Conservation (phyloP, 2,113 vertebrate genomes). For the Oreochromis aureus region DNA sequence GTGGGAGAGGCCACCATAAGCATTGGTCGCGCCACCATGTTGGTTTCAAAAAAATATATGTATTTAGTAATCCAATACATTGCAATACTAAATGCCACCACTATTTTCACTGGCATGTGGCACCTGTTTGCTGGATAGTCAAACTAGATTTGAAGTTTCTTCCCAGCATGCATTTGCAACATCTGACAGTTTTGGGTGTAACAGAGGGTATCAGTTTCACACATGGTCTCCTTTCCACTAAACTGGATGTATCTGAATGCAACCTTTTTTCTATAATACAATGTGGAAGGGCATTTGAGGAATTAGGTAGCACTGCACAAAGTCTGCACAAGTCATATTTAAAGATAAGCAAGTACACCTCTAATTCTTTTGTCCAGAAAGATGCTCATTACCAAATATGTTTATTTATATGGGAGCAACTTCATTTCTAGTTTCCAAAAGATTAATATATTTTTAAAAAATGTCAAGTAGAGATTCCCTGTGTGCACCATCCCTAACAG, state of each 20-base stretch:
- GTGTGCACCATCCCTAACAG: not conserved
- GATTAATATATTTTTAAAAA: not conserved
- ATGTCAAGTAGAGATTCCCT: not conserved
- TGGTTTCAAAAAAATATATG: not conserved
- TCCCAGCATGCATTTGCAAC: not conserved
- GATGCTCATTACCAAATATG: not conserved
- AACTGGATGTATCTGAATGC: not conserved
- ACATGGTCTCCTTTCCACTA: not conserved
- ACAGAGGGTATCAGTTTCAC: not conserved
- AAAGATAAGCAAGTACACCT: not conserved
- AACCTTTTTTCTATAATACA: not conserved
- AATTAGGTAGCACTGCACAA: not conserved
- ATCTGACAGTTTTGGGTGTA: not conserved
- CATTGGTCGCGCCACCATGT: fast-evolving
- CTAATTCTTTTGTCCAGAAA: not conserved
- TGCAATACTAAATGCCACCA: not conserved
- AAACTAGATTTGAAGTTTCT: not conserved
- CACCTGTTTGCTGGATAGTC: not conserved
- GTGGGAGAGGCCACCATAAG: not conserved
- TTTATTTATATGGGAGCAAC: not conserved
- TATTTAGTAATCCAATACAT: not conserved
- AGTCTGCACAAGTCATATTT: not conserved
- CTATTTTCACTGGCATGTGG: not conserved
- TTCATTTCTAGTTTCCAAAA: not conserved
- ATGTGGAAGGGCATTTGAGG: not conserved